Base-by-base conservation (phyloP, 2,113 vertebrate species). In the Embiotoca jacksoni region DNA sequence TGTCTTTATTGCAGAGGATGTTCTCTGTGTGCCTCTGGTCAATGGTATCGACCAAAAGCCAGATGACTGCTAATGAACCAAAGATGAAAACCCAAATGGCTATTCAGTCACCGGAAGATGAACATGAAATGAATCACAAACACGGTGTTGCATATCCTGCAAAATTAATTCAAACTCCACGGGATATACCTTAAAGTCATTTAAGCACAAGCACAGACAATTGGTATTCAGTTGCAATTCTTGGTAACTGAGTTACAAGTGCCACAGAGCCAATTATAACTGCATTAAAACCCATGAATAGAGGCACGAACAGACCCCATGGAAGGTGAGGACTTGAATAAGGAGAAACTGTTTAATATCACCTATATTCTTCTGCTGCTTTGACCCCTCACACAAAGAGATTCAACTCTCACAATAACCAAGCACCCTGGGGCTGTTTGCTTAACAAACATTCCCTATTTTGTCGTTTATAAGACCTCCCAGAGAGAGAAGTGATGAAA, bases 81-180 rank as follows among this genome's bases (percentile, higher is more conserved):
- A 74, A 84, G 74, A 87, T 90, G 66, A 88, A 88, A 92, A 81
- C 76, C 87, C 75, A 90, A 88, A 83, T 85, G 53, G 52, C 69
- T 65, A 55, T 79, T 87, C 66, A 78, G 61, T 84, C 79, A 83
- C 52, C 33, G 50, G 50, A 78, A 81, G 52, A 78, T 79, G 64
- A 37, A 47, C 62, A 72, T 78, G 44, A 57, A 73, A 79, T 85
- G 84, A 84, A 84, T 72, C 79, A 75, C 72, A 82, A 83, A 81
- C 62, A 54, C 50, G 23, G 23, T n/a, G 57, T 78, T 72, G 65
- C 32, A 71, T 53, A 52, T 32, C 67, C 44, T 44, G 11, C 16
- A 30, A 82, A 75, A 85, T 50, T 60, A 68, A 86, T 82, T 80
- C 44, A 56, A 76, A 82, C 64, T 78, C 77, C 61, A 53, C 75